Evolutionary conservation across 2,888 invertebrate genomes (phyloP), one percentile per base, ranked within the genome.

Genomic region (Drepanosiphum platanoidis): DNA sequence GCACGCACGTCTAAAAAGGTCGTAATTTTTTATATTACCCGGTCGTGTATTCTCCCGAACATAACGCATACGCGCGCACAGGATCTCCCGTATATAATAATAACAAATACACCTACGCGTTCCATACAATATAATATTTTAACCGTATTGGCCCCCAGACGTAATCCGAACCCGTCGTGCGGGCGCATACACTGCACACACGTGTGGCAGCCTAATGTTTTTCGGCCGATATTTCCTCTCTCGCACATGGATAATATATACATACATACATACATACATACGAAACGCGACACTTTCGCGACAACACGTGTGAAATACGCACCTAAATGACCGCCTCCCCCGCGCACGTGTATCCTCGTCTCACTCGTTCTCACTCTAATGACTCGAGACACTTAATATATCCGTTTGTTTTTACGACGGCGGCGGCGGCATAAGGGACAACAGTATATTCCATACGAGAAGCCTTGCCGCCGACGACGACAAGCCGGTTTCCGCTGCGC

Each of bases 251-350:
- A 27, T 39, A 27, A 61, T 36, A 27, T 39, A 61, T 58, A 36
- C 27, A 52, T 72, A 30, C 30, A 22, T 72, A 32, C 34, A 34
- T 36, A 70, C 15, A 27, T 71, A 22, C 32, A 18, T 32, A 30
- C 27, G 75, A 83, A 83, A 83, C 74, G 83, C 66, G 75, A 83
- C 74, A 82, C 82, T 83, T 71, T 30, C 18, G 68, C 46, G 42
- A 32, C 30, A 30, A 30, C 72, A 61, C 82, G 75, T 83, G 83
- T 83, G 66, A 83, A 83, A 75, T 18, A 11, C 32, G 22, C 71
- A 64, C 66, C 75, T 52, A 66, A 82, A 72, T 32, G 72, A 74
- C 72, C 71, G 22, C 58, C 18, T 30, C 32, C 64, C 5, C 61
- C 27, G 13, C 46, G 61, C 52, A 27, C 42, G 15, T 15, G 64